Conservation (phyloP, 2,113 vertebrate genomes). For the Rallus limicola region DNA sequence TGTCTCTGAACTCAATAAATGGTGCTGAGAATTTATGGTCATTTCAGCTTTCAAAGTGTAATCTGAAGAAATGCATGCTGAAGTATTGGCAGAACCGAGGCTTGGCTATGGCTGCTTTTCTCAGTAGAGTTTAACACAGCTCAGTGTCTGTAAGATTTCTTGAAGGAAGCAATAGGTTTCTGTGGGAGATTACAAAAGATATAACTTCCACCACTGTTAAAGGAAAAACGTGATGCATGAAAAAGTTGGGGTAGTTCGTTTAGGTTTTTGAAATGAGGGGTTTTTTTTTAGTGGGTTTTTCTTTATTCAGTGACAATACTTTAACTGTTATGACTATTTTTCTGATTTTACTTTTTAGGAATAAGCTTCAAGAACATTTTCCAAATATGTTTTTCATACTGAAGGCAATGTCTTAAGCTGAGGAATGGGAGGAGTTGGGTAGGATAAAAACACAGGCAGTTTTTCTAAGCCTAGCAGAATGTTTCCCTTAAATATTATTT, state of each 20-base stretch:
- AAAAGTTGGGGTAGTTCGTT: background rate
- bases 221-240: background rate
- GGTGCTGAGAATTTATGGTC: background rate
- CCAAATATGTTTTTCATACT: background rate
- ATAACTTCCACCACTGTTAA: background rate
- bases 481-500: background rate
- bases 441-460: background rate
- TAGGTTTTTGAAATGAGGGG: background rate
- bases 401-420: background rate
- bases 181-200: background rate
- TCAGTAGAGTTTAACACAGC: background rate
- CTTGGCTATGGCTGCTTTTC: background rate
- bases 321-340: background rate
- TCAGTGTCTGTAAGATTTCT: background rate
- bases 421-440: background rate
- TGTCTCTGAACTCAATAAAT: background rate
- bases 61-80: background rate
- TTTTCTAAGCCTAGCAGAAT: background rate
- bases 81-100: background rate
- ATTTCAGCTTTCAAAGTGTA: background rate
- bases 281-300: rapidly evolving
- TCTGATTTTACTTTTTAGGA: background rate
- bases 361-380: background rate
- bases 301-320: background rate
- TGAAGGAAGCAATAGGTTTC: background rate